Percentiles rank a stretch among this genome's conserved stretches.
Evolutionary conservation across 2,113 vertebrate species (phyloP).

Genomic region (Lampris incognitus): DNA sequence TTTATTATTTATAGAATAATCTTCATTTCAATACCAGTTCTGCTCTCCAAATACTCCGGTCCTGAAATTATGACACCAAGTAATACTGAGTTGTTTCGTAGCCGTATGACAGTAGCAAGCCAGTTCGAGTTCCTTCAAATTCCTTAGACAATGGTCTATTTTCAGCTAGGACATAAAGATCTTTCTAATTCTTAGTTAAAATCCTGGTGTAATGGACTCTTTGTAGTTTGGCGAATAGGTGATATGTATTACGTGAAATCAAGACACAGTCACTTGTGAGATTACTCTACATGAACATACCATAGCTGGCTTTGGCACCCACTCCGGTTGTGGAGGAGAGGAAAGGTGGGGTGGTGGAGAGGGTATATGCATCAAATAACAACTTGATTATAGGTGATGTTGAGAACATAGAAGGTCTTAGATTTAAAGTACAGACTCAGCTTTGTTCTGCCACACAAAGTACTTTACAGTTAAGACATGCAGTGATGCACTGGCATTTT

Average conservation of each 20-base stretch:
- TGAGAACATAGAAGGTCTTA: slow-evolving; percentile 53
- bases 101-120: neutral
- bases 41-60: neutral
- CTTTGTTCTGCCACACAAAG: slow-evolving; percentile 63
- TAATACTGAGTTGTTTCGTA: neutral
- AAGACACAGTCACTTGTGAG: slow-evolving; percentile 25
- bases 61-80: neutral
- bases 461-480: slow-evolving; percentile 26
- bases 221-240: slow-evolving; percentile 33
- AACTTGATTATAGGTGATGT: slow-evolving; percentile 60
- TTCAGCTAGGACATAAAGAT: slow-evolving; percentile 29
- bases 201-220: slow-evolving; percentile 51
- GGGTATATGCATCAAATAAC: slow-evolving; percentile 52
- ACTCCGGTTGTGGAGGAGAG: slow-evolving; percentile 5
- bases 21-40: neutral
- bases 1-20: no score
- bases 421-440: slow-evolving; percentile 45
- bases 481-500: slow-evolving; percentile 28
- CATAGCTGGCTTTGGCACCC: slow-evolving; percentile 13
- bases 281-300: slow-evolving; percentile 36
- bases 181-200: slow-evolving; percentile 38
- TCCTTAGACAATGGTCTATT: slow-evolving; percentile 41
- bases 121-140: slow-evolving; percentile 36
- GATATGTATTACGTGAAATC: slow-evolving; percentile 47
- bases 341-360: slow-evolving; percentile 6